Conservation (phyloP, 2,113 vertebrate species). For the Stigmatopora argus region DNA sequence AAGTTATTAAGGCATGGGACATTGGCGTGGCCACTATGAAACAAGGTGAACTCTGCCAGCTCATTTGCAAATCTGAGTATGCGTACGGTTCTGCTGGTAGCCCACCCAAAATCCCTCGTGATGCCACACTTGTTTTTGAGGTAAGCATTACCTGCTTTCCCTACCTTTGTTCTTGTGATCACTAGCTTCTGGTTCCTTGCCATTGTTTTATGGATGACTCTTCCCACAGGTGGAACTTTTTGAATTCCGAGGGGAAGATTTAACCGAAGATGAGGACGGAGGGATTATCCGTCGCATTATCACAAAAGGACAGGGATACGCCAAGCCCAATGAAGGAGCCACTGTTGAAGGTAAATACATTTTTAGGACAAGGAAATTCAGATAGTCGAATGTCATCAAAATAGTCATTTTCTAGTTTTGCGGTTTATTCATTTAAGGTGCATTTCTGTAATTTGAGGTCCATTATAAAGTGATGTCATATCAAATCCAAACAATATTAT, state of each 20-base stretch:
- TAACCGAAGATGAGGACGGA: constrained; percentile 87
- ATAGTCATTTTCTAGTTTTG: background rate
- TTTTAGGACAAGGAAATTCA: background rate
- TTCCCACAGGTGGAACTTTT: constrained; percentile 85
- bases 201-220: constrained; percentile 1
- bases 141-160: constrained; percentile 56
- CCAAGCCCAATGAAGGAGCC: constrained; percentile 89
- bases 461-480: background rate
- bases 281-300: constrained; percentile 86
- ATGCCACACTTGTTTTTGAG: constrained; percentile 88
- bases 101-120: constrained; percentile 94
- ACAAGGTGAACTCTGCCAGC: constrained; percentile 82
- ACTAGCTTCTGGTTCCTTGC: too few species aligned
- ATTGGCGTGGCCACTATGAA: constrained; percentile 92
- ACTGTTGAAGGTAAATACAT: constrained; percentile 79
- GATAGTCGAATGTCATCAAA: background rate
- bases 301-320: constrained; percentile 85
- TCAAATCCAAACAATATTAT: background rate
- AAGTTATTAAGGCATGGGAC: constrained; percentile 98
- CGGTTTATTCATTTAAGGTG: background rate
- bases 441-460: background rate
- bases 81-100: constrained; percentile 92
- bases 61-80: constrained; percentile 91
- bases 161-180: too few species aligned
- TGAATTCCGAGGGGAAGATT: constrained; percentile 89